A percentile compares a stretch with the other conserved stretches of the same genome.
phyloP scores from a whole-genome alignment of 2,113 vertebrate species.

The Synodontis membranacea region DNA sequence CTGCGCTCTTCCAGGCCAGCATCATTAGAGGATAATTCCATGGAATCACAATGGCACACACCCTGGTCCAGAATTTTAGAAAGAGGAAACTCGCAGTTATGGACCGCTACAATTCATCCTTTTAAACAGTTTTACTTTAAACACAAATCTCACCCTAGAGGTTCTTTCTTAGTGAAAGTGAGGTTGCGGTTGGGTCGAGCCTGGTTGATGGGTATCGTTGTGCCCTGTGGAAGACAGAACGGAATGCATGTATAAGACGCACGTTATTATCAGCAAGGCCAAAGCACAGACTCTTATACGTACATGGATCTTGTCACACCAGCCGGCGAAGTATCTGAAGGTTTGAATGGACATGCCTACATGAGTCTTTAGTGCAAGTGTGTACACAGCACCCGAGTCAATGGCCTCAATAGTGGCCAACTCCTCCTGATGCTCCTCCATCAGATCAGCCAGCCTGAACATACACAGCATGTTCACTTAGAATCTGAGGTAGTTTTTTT shows the following conservation, averaged over 20 bases:
- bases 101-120: not conserved
- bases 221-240: conserved; percentile 65
- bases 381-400: conserved; percentile 81
- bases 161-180: conserved; percentile 79
- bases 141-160: conserved; percentile 71
- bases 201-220: conserved; percentile 82
- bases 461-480: not conserved
- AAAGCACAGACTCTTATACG: conserved; percentile 12
- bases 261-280: not conserved
- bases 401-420: conserved; percentile 79
- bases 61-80: conserved; percentile 62
- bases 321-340: conserved; percentile 81
- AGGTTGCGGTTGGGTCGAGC: conserved; percentile 81
- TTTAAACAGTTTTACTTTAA: not conserved
- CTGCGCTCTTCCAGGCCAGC: conserved; percentile 85
- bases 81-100: not conserved
- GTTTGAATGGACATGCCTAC: conserved; percentile 84
- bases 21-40: conserved; percentile 93
- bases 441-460: conserved; percentile 76
- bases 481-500: not conserved
- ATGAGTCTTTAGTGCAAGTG: conserved; percentile 80
- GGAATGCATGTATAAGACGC: not conserved
- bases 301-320: conserved; percentile 84
- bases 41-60: conserved; percentile 86
- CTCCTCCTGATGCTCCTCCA: conserved; percentile 81